Evolutionary conservation across 2,888 invertebrate genomes (phyloP).

Genomic region (Parasteatoda lunata): DNA sequence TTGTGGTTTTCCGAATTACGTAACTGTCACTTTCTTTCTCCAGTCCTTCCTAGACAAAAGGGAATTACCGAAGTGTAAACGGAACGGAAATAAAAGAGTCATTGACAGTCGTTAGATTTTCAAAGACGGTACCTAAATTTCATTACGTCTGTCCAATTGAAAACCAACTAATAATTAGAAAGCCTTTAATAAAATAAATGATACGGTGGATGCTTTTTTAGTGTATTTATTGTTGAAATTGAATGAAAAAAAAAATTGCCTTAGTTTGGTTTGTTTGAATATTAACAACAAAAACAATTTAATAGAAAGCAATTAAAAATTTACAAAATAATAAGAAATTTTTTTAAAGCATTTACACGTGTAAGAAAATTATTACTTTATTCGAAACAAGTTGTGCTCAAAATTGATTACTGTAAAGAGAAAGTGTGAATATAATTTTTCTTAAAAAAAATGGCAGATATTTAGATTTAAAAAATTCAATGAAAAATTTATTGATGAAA

Average conservation of each 20-base stretch:
- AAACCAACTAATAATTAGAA: background rate
- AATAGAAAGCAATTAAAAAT: background rate
- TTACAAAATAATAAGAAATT: background rate
- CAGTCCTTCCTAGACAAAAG: background rate
- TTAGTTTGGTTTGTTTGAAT: background rate
- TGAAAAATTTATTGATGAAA: too few species aligned
- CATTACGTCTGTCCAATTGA: background rate
- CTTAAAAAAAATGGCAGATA: too few species aligned
- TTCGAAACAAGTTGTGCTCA: too few species aligned
- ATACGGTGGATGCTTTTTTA: background rate
- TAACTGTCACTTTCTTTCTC: background rate
- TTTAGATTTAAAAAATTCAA: too few species aligned
- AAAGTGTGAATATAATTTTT: too few species aligned
- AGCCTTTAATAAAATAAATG: background rate
- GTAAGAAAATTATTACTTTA: too few species aligned
- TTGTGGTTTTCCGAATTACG: background rate
- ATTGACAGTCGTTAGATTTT: background rate
- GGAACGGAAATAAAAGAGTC: constrained; percentile 5
- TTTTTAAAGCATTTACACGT: background rate
- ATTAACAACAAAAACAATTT: background rate
- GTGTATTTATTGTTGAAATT: too few species aligned
- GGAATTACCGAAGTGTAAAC: background rate
- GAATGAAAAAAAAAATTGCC: too few species aligned
- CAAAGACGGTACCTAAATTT: background rate
- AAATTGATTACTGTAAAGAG: too few species aligned